Base-by-base conservation (phyloP, 2,888 invertebrate genomes). In the Lepidochitona cinerea region DNA sequence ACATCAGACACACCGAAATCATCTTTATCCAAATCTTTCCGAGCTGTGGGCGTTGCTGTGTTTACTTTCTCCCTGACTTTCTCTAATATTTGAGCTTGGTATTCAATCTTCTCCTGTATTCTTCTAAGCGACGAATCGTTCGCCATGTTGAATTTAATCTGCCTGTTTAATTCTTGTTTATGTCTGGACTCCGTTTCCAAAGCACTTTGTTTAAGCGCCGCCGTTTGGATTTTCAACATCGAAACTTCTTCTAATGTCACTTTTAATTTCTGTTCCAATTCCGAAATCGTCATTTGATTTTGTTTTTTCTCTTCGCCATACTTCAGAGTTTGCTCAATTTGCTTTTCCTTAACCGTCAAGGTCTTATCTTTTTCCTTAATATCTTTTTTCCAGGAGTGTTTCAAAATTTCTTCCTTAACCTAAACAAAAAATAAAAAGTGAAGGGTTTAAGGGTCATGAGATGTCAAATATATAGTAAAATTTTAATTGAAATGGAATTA, bases 121-220 rank as follows among this genome's bases (percentile, higher is more conserved):
- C 82, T 74, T 29, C 79, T 74, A 23, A 84, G 64, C 4, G 82
- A 81, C 49, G 80, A 83, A 68, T 87, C 86, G 76, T 86, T 88
- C 1, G 87, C 87, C 33, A 79, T 68, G 68, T 82, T 86, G 71
- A 80, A 87, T 14, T 79, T 79, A 67, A 86, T 81, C 76, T 87
- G 87, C 1, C 81, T 78, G 35, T 79, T 77, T 23, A 85, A 75
- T 52, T 83, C 80, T 6, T 76, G 76, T 59, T 78, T 80, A 69
- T 83, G 79, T 33, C 85, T 82, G 6, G 74, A 72, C 68, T 84
- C 77, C 9, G 79, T 70, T 54, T 83, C 81, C 7, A 76, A 68
- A 4, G 85, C 41, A 35, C 78, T 74, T 6, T 76, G 76, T 18
- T 76, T 75, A 12, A 84, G 68, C 37, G 73, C 75, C 6, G 73